Evolutionary conservation across 2,113 vertebrate species (phyloP).

Genomic region (Leptosomus discolor): DNA sequence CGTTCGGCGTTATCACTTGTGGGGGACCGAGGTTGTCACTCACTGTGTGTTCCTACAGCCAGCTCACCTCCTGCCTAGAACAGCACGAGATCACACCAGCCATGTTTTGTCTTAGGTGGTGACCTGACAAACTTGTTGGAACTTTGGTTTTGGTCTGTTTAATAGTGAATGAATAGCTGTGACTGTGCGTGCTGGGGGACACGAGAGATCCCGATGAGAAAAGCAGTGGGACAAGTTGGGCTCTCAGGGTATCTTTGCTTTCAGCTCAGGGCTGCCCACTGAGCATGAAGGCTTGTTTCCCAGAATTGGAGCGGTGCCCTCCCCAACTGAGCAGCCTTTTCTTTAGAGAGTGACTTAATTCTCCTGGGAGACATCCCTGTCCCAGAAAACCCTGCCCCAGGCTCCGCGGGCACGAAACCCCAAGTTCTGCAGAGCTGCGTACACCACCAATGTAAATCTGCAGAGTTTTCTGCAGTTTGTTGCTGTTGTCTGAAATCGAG

Average conservation of each 20-base stretch:
- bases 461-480: neutral
- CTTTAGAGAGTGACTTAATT: neutral
- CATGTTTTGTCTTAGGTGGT: fast-evolving
- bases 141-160: fast-evolving
- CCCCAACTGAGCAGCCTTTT: fast-evolving
- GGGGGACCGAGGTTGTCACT: fast-evolving
- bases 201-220: fast-evolving
- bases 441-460: fast-evolving
- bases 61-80: neutral
- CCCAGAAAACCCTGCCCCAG: neutral
- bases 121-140: neutral
- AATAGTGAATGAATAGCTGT: fast-evolving
- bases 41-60: fast-evolving
- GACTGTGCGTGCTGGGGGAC: neutral
- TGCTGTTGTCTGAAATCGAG: neutral
- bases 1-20: fast-evolving
- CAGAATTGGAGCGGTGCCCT: neutral
- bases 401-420: neutral
- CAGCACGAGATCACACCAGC: fast-evolving
- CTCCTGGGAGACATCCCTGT: neutral
- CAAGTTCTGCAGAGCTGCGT: neutral
- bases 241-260: neutral
- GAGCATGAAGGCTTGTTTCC: neutral
- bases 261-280: neutral
- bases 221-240: fast-evolving